These are phyloP conservation scores for Drosophila santomea DNA, from an alignment of 1,140 invertebrate genomes.

Conservation along the genomic window DNA sequence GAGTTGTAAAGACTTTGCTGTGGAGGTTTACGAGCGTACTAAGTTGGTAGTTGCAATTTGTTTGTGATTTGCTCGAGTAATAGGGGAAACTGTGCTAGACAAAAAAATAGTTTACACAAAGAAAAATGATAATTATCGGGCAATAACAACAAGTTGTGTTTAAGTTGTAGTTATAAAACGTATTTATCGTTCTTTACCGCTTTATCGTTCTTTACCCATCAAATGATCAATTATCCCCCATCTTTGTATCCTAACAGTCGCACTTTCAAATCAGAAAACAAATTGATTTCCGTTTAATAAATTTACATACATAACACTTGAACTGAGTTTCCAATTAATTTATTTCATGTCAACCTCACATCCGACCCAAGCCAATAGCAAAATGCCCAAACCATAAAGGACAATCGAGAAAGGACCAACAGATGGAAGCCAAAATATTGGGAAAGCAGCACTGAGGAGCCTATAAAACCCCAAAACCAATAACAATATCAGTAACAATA, in stretches of 20 bases:
- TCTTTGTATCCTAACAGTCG: not conserved
- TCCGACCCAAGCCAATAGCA: slow-evolving; percentile 29
- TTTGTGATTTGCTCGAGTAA: slow-evolving; percentile 43
- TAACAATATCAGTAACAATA: slow-evolving; percentile 80
- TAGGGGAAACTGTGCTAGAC: not conserved
- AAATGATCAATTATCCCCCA: not conserved
- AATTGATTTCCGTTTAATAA: slow-evolving; percentile 51
- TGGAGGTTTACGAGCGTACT: slow-evolving; percentile 47
- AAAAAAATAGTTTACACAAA: too few relatives aligned
- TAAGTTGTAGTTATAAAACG: too few relatives aligned
- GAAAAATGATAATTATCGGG: too few relatives aligned
- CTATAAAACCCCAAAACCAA: slow-evolving; percentile 60
- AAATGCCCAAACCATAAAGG: slow-evolving; percentile 46
- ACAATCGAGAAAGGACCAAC: slow-evolving; percentile 31
- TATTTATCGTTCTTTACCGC: too few relatives aligned
- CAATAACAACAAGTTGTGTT: too few relatives aligned
- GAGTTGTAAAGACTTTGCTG: slow-evolving; percentile 24
- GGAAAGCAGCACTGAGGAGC: not conserved
- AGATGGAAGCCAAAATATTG: slow-evolving; percentile 28
- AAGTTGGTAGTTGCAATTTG: slow-evolving; percentile 52
- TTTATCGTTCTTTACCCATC: too few relatives aligned
- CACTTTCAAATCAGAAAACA: slow-evolving; percentile 2
- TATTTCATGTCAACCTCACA: slow-evolving; percentile 64
- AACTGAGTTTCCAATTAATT: slow-evolving; percentile 74
- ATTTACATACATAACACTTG: slow-evolving; percentile 63